Evolutionary conservation across 2,888 invertebrate genomes (phyloP).

Genomic region (Acleris holmiana): DNA sequence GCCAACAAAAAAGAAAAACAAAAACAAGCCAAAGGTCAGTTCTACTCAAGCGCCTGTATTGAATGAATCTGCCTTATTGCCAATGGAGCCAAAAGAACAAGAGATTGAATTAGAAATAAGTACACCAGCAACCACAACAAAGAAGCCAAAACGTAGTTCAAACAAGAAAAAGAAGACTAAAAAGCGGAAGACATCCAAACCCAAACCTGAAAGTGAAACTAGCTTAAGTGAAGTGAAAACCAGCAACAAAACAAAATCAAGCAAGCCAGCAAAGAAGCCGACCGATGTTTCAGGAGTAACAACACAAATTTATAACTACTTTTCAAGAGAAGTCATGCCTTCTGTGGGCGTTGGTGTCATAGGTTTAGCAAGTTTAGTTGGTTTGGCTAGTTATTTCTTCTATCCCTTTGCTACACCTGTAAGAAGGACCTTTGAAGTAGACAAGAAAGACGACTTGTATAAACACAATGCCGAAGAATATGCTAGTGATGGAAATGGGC

Average conservation of each 20-base stretch:
- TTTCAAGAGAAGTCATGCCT: slow-evolving; percentile 92
- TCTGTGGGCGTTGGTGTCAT: slow-evolving; percentile 91
- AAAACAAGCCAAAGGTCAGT: slow-evolving; percentile 65
- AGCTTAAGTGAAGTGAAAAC: slow-evolving; percentile 68
- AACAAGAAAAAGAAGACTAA: slow-evolving; percentile 85
- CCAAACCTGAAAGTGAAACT: slow-evolving; percentile 63
- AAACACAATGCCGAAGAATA: slow-evolving; percentile 89
- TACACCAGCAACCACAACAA: slow-evolving; percentile 75
- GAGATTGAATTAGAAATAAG: slow-evolving; percentile 80
- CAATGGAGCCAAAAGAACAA: slow-evolving; percentile 78
- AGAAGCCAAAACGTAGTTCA: slow-evolving; percentile 74
- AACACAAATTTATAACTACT: slow-evolving; percentile 90
- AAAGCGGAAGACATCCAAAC: slow-evolving; percentile 82
- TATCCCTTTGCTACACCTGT: slow-evolving; percentile 89
- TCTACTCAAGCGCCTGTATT: slow-evolving; percentile 58
- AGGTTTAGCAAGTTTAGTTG: slow-evolving; percentile 89
- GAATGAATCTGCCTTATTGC: slow-evolving; percentile 70
- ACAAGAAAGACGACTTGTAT: slow-evolving; percentile 86
- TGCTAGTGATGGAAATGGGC: slow-evolving; percentile 86
- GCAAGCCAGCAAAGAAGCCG: slow-evolving; percentile 70
- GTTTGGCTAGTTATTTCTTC: slow-evolving; percentile 90
- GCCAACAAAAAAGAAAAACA: slow-evolving; percentile 70
- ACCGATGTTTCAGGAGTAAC: slow-evolving; percentile 79
- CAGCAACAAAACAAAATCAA: slow-evolving; percentile 82
- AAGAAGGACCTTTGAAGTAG: slow-evolving; percentile 87